Evolutionary conservation across 2,797 vertebrate species (phyloP).

Genomic region (Emys orbicularis): DNA sequence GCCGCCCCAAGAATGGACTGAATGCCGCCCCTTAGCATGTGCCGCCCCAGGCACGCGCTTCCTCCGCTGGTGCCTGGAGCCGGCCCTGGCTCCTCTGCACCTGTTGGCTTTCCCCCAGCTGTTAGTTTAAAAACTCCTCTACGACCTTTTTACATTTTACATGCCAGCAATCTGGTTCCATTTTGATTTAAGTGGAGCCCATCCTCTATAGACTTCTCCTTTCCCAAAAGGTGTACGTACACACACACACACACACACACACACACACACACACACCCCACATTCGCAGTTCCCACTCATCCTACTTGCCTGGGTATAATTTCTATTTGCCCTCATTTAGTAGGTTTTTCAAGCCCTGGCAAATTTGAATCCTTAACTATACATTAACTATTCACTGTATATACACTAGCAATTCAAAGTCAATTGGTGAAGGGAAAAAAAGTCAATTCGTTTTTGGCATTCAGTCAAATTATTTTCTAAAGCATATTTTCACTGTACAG

Average conservation of each 20-base stretch:
- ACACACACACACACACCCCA: too few relatives aligned
- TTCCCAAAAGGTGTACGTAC: too few relatives aligned
- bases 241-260: too few relatives aligned
- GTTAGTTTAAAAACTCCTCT: not conserved
- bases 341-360: not conserved
- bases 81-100: not conserved
- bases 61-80: too few relatives aligned
- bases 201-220: not conserved
- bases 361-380: not conserved
- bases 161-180: not conserved
- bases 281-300: not conserved
- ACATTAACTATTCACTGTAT: not conserved
- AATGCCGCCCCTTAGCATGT: too few relatives aligned
- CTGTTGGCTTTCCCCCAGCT: not conserved
- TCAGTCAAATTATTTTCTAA: constrained; percentile 69
- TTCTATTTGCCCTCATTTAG: not conserved
- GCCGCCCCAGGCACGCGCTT: too few relatives aligned
- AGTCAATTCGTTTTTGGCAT: constrained; percentile 62
- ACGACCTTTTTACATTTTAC: not conserved
- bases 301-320: not conserved
- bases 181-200: not conserved
- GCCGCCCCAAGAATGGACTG: too few relatives aligned
- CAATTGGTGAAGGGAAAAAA: constrained; percentile 57
- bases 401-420: not conserved
- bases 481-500: constrained; percentile 38